These are phyloP conservation scores for Axea sp. DNA, from an alignment of 2,888 invertebrate genomes.

Conservation along the genomic window DNA sequence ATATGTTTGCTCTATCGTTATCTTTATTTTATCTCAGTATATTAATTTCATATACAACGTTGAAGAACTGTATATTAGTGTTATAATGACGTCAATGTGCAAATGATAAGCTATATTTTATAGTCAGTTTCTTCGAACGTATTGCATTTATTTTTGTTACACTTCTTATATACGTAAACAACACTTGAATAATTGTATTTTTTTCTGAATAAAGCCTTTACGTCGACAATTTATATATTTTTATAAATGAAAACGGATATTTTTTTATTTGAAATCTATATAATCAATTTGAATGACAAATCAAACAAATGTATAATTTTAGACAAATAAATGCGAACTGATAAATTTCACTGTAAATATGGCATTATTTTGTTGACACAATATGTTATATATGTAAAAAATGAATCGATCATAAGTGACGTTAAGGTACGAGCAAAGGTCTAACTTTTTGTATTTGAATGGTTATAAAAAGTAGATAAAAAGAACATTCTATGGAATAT, in stretches of 20 bases:
- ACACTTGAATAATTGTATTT: background rate
- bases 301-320: slow-evolving; percentile 11
- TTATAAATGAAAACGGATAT: slow-evolving; percentile 7
- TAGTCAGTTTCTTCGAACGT: slow-evolving; percentile 28
- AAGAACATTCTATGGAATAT: slow-evolving; percentile 21
- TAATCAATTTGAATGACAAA: background rate
- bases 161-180: background rate
- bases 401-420: slow-evolving; percentile 17
- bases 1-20: slow-evolving; percentile 51
- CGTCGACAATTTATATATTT: slow-evolving; percentile 26
- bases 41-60: slow-evolving; percentile 32
- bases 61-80: slow-evolving; percentile 22
- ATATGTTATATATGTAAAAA: slow-evolving; percentile 37
- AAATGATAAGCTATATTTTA: slow-evolving; percentile 37
- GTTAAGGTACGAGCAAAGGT: slow-evolving; percentile 27
- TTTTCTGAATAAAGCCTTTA: background rate
- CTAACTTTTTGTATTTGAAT: slow-evolving; percentile 31
- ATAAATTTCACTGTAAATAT: slow-evolving; percentile 38
- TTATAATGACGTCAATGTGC: slow-evolving; percentile 37
- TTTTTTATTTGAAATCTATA: background rate
- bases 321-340: slow-evolving; percentile 18
- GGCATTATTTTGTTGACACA: slow-evolving; percentile 32
- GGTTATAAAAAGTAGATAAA: slow-evolving; percentile 36
- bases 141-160: slow-evolving; percentile 42
- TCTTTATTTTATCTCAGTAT: slow-evolving; percentile 43